Percentiles rank a stretch among this genome's conserved stretches.
phyloP scores from a whole-genome alignment of 2,888 invertebrate genomes.

The Ophonus ardosiacus region DNA sequence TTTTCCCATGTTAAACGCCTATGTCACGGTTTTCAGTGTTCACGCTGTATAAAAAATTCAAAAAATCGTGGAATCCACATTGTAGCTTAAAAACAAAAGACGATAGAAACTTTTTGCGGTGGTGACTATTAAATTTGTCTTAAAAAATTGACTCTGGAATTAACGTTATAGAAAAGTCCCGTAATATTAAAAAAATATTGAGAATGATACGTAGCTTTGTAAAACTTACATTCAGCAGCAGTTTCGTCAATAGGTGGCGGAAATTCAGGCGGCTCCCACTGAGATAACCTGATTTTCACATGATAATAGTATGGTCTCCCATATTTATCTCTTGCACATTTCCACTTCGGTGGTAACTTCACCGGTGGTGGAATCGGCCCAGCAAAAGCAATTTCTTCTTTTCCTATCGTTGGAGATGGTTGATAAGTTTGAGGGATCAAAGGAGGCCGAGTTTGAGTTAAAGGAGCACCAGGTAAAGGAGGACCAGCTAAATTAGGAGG shows the following conservation, averaged over 20 bases:
- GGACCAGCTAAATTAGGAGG: conserved; percentile 28
- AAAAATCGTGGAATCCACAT: too few relatives aligned
- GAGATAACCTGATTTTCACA: conserved; percentile 84
- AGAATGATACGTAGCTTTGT: background rate
- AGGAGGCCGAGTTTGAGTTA: conserved; percentile 63
- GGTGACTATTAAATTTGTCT: too few relatives aligned
- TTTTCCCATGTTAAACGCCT: too few relatives aligned
- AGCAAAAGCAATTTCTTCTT: conserved; percentile 73
- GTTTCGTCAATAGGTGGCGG: conserved; percentile 73
- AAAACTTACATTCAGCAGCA: conserved; percentile 52
- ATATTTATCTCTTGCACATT: conserved; percentile 87
- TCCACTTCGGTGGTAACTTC: conserved; percentile 92
- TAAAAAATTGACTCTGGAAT: too few relatives aligned
- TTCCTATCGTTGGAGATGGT: conserved; percentile 58
- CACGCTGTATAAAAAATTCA: too few relatives aligned
- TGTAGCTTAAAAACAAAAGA: too few relatives aligned
- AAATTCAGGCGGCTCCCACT: conserved; percentile 85
- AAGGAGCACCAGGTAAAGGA: conserved; percentile 63
- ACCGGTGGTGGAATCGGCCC: conserved; percentile 76
- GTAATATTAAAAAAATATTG: too few relatives aligned
- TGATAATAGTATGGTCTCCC: conserved; percentile 96
- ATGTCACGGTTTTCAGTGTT: too few relatives aligned
- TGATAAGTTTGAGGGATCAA: conserved; percentile 60
- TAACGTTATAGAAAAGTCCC: too few relatives aligned
- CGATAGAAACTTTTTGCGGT: too few relatives aligned